These are phyloP conservation scores for Colletes collaris DNA, from an alignment of 2,888 invertebrate genomes.

Conservation along the genomic window DNA sequence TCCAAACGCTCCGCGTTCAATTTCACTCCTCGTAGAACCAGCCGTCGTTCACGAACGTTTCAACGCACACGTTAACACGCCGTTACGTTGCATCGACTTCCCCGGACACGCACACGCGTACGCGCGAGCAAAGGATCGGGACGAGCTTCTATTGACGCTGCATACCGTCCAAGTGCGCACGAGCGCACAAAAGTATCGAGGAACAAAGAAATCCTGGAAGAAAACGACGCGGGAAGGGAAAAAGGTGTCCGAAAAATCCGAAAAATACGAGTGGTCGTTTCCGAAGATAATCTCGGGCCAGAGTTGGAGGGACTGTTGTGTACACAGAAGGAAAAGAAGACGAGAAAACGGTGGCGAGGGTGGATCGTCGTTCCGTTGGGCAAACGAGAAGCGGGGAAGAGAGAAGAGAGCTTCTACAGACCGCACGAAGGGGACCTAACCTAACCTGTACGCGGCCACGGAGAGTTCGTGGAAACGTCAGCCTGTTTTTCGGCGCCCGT, in stretches of 20 bases:
- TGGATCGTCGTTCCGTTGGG: not conserved
- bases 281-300: not conserved
- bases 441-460: too few relatives aligned
- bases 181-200: not conserved
- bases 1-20: too few relatives aligned
- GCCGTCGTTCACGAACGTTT: too few relatives aligned
- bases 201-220: not conserved
- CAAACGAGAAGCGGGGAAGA: not conserved
- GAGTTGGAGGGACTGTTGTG: not conserved
- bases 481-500: conserved; percentile 35
- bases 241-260: not conserved
- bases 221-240: not conserved
- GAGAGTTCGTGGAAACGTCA: conserved; percentile 35
- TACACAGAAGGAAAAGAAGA: not conserved
- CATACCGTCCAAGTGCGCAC: not conserved
- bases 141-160: too few relatives aligned
- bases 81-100: too few relatives aligned
- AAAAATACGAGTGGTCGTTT: not conserved
- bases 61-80: too few relatives aligned
- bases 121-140: too few relatives aligned
- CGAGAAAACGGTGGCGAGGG: conserved; percentile 14
- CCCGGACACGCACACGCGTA: too few relatives aligned
- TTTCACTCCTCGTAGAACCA: too few relatives aligned
- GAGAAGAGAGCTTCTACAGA: not conserved
- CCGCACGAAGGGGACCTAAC: too few relatives aligned